Evolutionary conservation across 2,797 vertebrate genomes (phyloP).

Genomic region (Rhincodon typus): DNA sequence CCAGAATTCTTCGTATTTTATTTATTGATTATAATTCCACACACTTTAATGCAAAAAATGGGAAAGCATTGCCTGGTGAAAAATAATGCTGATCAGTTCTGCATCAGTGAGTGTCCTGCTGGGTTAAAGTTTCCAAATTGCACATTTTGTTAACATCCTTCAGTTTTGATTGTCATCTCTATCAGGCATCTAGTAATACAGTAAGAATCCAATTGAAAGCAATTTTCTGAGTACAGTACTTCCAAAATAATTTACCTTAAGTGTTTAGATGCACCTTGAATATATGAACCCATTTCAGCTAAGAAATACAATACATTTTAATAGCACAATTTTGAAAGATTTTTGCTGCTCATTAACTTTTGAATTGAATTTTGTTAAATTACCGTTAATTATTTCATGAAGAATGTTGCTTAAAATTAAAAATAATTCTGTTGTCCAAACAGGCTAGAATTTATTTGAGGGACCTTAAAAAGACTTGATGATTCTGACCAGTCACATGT

Average conservation of each 20-base stretch:
- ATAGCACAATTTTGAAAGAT: neutral
- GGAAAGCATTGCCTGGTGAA: neutral
- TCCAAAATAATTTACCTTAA: neutral
- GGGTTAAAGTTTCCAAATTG: neutral
- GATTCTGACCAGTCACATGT: neutral
- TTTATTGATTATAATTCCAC: neutral
- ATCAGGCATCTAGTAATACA: neutral
- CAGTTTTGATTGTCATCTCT: conserved; percentile 23
- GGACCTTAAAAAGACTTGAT: neutral
- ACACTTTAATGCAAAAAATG: neutral
- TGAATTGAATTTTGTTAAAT: conserved; percentile 14
- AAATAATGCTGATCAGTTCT: neutral
- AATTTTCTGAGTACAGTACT: conserved; percentile 6
- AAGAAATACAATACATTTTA: neutral
- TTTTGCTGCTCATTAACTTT: neutral
- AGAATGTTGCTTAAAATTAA: neutral
- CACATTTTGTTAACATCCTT: neutral
- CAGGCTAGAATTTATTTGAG: neutral
- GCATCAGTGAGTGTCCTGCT: neutral
- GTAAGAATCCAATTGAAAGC: conserved; percentile 21
- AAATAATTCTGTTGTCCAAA: neutral
- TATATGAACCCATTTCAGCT: neutral
- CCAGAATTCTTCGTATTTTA: neutral
- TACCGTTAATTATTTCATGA: neutral
- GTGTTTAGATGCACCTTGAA: conserved; percentile 22